Evolutionary conservation across 2,113 vertebrate species (phyloP).

Genomic region (Gyps fulvus): DNA sequence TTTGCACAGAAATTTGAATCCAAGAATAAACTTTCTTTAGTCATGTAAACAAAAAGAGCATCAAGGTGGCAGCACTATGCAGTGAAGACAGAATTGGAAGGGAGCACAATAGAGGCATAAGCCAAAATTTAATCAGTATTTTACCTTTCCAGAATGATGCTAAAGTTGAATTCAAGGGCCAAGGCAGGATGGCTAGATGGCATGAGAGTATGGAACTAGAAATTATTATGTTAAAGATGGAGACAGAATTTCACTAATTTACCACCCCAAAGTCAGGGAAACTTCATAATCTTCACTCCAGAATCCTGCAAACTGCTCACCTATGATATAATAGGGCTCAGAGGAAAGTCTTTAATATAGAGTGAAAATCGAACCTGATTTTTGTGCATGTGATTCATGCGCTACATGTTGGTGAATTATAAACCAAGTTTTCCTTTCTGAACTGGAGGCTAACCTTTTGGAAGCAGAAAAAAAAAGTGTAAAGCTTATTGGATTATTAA

Average conservation of each 20-base stretch:
- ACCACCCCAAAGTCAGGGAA: neutral
- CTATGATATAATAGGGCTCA: neutral
- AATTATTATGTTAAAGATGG: neutral
- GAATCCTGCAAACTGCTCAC: neutral
- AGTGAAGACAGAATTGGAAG: neutral
- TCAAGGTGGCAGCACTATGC: too few species aligned
- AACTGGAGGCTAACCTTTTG: neutral
- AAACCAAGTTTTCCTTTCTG: neutral
- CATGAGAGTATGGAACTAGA: neutral
- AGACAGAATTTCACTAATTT: neutral
- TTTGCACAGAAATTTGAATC: neutral
- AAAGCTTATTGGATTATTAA: neutral
- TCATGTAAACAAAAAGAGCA: neutral
- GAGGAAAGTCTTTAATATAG: neutral
- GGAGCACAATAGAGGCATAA: neutral
- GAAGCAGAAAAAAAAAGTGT: neutral
- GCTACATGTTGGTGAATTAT: neutral
- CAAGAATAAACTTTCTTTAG: neutral
- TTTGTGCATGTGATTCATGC: neutral
- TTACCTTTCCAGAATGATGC: neutral
- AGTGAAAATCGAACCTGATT: neutral
- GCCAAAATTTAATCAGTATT: neutral
- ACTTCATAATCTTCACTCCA: neutral
- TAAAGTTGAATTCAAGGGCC: neutral
- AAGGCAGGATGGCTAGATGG: neutral